Conservation (phyloP, 2,888 invertebrate species). For the Melitaea athalia region DNA sequence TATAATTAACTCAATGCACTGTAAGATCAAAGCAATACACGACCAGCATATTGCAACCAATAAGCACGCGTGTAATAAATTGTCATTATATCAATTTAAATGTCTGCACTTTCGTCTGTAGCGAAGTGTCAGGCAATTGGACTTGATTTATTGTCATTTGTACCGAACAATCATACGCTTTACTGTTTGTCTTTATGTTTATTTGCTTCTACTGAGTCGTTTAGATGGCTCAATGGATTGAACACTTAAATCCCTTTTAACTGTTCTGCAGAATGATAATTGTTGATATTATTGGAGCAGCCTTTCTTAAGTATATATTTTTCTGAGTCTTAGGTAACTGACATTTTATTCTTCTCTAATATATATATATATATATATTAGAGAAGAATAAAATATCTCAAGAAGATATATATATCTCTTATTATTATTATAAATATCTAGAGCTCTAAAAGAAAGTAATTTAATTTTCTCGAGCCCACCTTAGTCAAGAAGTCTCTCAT, state of each 20-base stretch:
- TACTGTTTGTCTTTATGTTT: no score
- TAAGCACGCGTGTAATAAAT: conserved; percentile 20
- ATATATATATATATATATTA: no score
- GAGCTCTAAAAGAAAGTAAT: no score
- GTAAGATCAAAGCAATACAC: not conserved
- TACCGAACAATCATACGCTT: conserved; percentile 6
- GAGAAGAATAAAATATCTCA: no score
- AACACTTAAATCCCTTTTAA: no score
- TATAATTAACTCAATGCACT: not conserved
- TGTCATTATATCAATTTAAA: conserved; percentile 25
- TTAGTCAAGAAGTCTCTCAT: no score
- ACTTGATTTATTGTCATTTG: conserved; percentile 20
- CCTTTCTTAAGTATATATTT: not conserved
- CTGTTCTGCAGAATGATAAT: no score
- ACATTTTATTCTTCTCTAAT: no score
- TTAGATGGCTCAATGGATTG: not conserved
- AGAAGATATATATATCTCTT: no score
- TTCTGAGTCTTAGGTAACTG: no score
- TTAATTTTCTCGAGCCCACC: no score
- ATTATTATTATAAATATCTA: no score
- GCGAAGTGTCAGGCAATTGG: conserved; percentile 22
- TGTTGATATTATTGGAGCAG: not conserved
- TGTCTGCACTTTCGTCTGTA: conserved; percentile 11
- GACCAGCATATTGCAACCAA: conserved; percentile 12
- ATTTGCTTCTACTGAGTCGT: not conserved